These are phyloP conservation scores for Morinoia aosen DNA, from an alignment of 2,888 invertebrate genomes.

Conservation along the genomic window DNA sequence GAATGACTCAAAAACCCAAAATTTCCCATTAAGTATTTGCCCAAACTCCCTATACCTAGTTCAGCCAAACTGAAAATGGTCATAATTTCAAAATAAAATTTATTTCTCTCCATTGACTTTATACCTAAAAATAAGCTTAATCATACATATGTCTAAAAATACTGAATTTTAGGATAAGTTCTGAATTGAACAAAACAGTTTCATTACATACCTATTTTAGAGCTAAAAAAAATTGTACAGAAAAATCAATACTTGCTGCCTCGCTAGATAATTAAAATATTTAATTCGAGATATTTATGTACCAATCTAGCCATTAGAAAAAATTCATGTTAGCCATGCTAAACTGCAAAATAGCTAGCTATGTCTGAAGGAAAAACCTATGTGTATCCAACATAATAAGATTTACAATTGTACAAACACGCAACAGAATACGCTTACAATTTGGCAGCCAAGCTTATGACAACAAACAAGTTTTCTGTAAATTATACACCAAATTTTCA, in stretches of 20 bases:
- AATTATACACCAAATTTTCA: not conserved
- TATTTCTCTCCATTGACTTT: too few species aligned
- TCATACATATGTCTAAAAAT: too few species aligned
- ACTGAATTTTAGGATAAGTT: too few species aligned
- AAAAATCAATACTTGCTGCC: not conserved
- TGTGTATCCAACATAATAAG: not conserved
- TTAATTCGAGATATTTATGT: not conserved
- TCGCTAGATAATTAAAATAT: not conserved
- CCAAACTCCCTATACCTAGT: too few species aligned
- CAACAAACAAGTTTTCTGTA: slow-evolving; percentile 12
- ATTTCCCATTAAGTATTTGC: too few species aligned
- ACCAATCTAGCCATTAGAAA: not conserved
- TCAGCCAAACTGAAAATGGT: too few species aligned
- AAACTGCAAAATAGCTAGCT: not conserved
- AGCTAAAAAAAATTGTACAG: not conserved
- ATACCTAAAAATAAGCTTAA: too few species aligned
- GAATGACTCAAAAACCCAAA: too few species aligned
- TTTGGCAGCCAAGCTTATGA: not conserved
- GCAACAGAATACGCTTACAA: not conserved
- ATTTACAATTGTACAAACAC: not conserved
- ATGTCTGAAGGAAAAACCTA: not conserved
- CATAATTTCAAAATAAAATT: too few species aligned
- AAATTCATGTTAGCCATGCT: not conserved
- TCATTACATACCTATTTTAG: not conserved
- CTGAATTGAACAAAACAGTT: not conserved